Conservation (phyloP, 2,113 vertebrate species). For the Progne subis region DNA sequence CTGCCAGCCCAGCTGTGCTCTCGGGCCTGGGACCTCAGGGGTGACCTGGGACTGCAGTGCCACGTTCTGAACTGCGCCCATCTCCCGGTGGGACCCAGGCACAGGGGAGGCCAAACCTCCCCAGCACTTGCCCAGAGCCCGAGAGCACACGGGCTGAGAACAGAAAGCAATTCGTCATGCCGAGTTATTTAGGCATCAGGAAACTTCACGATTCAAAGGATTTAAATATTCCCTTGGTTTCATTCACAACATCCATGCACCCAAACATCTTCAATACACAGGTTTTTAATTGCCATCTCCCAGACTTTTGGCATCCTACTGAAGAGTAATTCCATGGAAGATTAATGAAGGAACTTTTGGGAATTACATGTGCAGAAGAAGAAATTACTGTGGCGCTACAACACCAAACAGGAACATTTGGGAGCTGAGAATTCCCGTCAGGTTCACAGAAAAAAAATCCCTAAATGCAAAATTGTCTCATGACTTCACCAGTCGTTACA, state of each 20-base stretch:
- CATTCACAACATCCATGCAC: slow-evolving; percentile 13
- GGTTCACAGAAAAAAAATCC: neutral
- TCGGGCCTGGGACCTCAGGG: neutral
- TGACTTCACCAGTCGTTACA: neutral
- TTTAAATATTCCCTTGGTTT: slow-evolving; percentile 1
- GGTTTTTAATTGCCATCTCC: neutral
- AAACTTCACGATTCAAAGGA: neutral
- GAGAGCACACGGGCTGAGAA: neutral
- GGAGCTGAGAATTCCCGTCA: neutral
- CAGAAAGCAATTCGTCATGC: neutral
- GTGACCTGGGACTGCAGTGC: neutral
- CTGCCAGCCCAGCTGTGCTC: neutral
- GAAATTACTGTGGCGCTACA: neutral
- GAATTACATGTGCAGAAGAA: neutral
- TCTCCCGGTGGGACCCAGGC: neutral
- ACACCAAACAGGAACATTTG: neutral
- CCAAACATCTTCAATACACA: neutral
- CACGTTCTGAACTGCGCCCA: neutral
- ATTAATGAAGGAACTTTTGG: neutral
- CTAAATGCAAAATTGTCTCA: neutral
- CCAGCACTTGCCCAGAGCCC: neutral
- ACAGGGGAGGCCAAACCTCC: neutral
- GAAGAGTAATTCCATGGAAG: neutral
- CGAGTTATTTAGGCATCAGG: neutral
- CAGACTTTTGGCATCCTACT: neutral